Conservation (phyloP, 1,140 invertebrate genomes). For the Berghia stephanieae region DNA sequence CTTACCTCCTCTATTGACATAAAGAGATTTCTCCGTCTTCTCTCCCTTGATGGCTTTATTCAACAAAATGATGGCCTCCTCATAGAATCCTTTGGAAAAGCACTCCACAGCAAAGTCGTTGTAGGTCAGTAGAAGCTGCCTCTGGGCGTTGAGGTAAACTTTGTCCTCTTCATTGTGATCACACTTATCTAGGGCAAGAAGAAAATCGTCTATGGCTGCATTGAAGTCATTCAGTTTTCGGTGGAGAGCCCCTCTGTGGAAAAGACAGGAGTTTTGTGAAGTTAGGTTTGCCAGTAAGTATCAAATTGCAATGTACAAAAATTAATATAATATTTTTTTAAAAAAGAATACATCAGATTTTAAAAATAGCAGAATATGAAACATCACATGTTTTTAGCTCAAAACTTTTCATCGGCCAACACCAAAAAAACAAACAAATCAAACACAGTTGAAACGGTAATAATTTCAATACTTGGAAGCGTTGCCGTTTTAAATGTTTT, state of each 20-base stretch:
- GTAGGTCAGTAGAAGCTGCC: slow-evolving; percentile 65
- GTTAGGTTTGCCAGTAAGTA: no score
- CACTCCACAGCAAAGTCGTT: slow-evolving; percentile 68
- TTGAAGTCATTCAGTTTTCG: slow-evolving; percentile 62
- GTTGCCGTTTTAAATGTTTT: no score
- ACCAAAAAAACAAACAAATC: no score
- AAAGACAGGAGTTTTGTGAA: background rate
- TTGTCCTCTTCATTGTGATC: slow-evolving; percentile 58
- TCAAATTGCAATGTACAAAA: no score
- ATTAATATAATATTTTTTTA: no score
- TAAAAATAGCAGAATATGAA: no score
- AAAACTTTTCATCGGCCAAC: no score
- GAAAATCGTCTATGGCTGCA: slow-evolving; percentile 65
- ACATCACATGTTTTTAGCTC: no score
- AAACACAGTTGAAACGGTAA: no score
- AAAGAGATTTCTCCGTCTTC: slow-evolving; percentile 65
- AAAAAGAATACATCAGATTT: no score
- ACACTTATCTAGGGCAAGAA: slow-evolving; percentile 65
- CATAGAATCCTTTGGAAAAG: slow-evolving; percentile 62
- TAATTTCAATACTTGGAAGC: no score
- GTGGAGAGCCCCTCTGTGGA: slow-evolving; percentile 60
- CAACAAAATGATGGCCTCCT: slow-evolving; percentile 64
- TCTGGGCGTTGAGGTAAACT: slow-evolving; percentile 58
- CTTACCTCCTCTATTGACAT: slow-evolving; percentile 66
- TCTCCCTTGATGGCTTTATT: slow-evolving; percentile 67